Evolutionary conservation across 2,113 vertebrate species (phyloP), one percentile per base, ranked within the genome.

Genomic region (Mobula hypostoma): DNA sequence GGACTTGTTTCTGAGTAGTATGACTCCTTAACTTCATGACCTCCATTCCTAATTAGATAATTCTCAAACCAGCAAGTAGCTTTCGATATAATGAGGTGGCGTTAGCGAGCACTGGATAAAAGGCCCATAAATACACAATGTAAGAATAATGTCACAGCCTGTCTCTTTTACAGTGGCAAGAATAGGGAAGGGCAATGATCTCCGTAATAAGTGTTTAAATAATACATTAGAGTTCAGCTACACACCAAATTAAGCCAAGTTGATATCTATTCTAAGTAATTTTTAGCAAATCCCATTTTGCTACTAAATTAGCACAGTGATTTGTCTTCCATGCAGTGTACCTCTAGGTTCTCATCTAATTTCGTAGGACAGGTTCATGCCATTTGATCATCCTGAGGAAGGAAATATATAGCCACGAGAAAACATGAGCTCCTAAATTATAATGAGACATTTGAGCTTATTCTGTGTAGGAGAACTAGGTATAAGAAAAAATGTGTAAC

Each of bases 271-370:
- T 68, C 15, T 90, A 63, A 36, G 61, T 32, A 15, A 36, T 90
- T 90, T 90, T 32, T 32, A 68, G 61, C 58, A 90, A 68, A 90
- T 90, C 85, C 27, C 29, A 68, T 90, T 88, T 90, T 90, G 85
- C n/a, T 90, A 15, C n/a, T 17, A 90, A 90, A n/a, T 66, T 32
- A 66, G 14, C 21, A 36, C 27, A 74, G 70, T 32, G 40, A 29
- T 76, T 93, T 70, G 40, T 66, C 36, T 74, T 74, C 91, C 40
- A 56, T 19, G 4, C 48, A 12, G 4, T 76, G 56, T 93, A 90
- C 91, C 24, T 74, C 7, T 48, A 32, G 36, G 0, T 74, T 21
- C 70, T 29, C 27, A 76, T 40, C 68, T 36, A 19, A 72, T 68
- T 74, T 93, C 91, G 48, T 76, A 15, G 6, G 56, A 68, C 83